Evolutionary conservation across 2,113 vertebrate genomes (phyloP).

Genomic region (Gopherus evgoodei): DNA sequence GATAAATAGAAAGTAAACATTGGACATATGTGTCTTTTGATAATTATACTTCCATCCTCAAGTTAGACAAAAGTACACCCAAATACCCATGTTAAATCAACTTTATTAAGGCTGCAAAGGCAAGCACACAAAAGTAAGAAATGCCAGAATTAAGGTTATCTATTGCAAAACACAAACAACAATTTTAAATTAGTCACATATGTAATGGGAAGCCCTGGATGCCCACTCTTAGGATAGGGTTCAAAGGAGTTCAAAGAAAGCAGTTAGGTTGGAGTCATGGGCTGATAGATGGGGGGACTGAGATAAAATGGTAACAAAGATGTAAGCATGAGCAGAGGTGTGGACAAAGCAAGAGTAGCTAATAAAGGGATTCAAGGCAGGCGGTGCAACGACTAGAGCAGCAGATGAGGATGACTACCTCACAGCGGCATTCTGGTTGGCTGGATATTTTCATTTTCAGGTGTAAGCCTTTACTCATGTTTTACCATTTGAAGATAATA

Average conservation of each 20-base stretch:
- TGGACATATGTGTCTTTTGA: not conserved
- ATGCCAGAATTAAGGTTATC: not conserved
- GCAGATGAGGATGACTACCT: not conserved
- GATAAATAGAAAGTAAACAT: not conserved
- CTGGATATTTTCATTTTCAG: not conserved
- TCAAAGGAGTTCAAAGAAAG: not conserved
- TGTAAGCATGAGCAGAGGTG: not conserved
- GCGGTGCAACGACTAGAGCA: not conserved
- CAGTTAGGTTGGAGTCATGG: not conserved
- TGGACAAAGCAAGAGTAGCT: not conserved
- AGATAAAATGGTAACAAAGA: not conserved
- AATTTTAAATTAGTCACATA: not conserved
- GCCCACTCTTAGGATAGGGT: not conserved
- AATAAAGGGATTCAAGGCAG: not conserved
- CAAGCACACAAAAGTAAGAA: not conserved
- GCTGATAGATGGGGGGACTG: not conserved
- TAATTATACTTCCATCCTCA: not conserved
- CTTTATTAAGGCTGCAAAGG: not conserved
- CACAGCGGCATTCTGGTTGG: not conserved
- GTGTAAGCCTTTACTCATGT: not conserved
- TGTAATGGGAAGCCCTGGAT: not conserved
- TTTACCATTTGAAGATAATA: not conserved
- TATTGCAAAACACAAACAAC: not conserved
- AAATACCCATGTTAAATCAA: not conserved
- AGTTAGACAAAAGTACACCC: not conserved